These are phyloP conservation scores for Catamblyrhynchus diadema DNA, from an alignment of 2,797 vertebrate genomes.

Conservation along the genomic window DNA sequence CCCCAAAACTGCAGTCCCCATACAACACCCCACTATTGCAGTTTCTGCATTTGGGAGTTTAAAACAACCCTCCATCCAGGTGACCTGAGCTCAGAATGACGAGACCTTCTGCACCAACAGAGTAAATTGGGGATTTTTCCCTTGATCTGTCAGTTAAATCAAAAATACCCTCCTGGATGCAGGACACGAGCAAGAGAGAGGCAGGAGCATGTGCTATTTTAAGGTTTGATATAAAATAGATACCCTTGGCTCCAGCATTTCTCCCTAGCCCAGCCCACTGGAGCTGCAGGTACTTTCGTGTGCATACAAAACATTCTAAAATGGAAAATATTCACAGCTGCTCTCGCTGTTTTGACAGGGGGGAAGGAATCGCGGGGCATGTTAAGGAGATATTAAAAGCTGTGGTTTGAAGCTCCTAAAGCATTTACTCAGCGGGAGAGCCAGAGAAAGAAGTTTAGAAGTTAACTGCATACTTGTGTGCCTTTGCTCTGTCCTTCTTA, in stretches of 20 bases:
- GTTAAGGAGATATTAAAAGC: slow-evolving; percentile 54
- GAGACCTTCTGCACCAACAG: not conserved
- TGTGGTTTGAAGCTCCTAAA: slow-evolving; percentile 57
- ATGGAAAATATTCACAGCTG: slow-evolving; percentile 56
- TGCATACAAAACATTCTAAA: slow-evolving; percentile 37
- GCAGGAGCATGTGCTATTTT: not conserved
- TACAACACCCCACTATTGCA: not conserved
- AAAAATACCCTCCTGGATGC: not conserved
- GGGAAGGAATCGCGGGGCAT: slow-evolving; percentile 6
- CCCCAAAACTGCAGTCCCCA: not conserved
- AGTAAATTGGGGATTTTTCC: not conserved
- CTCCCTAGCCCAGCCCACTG: not conserved
- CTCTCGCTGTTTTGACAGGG: slow-evolving; percentile 17
- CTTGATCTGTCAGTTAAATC: slow-evolving; percentile 9
- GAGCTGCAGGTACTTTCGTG: slow-evolving; percentile 18
- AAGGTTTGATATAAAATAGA: slow-evolving; percentile 9
- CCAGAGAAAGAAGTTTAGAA: slow-evolving; percentile 39
- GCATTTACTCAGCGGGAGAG: slow-evolving; percentile 47
- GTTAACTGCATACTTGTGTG: slow-evolving; percentile 24
- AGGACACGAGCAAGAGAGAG: not conserved
- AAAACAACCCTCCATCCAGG: not conserved
- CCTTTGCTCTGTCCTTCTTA: slow-evolving; percentile 64
- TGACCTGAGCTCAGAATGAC: not conserved
- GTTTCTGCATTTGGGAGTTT: not conserved
- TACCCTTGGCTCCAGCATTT: not conserved